Evolutionary conservation across 2,113 vertebrate genomes (phyloP).

Genomic region (Carassius auratus): DNA sequence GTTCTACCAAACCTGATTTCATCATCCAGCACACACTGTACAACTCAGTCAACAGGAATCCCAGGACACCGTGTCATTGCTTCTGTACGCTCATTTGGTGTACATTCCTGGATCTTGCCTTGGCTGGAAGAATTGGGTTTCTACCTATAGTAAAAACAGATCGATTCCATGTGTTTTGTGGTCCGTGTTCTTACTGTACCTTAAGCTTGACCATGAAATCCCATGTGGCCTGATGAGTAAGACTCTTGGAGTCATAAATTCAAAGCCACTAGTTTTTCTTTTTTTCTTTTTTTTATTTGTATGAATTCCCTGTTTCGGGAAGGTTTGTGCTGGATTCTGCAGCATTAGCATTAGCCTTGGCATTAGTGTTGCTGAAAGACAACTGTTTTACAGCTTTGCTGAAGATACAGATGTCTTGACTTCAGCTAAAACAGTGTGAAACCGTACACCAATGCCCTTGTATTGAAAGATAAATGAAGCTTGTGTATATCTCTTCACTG

Average conservation of each 20-base stretch:
- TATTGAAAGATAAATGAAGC: constrained; percentile 50
- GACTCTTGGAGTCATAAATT: not conserved
- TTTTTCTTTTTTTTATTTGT: too few species aligned
- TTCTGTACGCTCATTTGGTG: constrained; percentile 44
- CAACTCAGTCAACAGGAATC: constrained; percentile 54
- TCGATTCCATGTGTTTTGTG: constrained; percentile 72
- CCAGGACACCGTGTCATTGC: constrained; percentile 56
- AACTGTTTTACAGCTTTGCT: not conserved
- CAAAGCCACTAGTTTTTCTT: too few species aligned
- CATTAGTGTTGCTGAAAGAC: constrained; percentile 38
- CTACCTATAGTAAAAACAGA: constrained; percentile 71
- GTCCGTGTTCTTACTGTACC: constrained; percentile 45
- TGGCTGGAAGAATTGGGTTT: constrained; percentile 65
- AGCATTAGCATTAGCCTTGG: not conserved
- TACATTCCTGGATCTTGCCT: constrained; percentile 58
- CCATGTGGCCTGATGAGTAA: constrained; percentile 32
- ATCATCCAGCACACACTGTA: constrained; percentile 26
- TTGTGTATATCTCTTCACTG: constrained; percentile 50
- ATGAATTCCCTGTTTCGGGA: not conserved
- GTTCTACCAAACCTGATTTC: not conserved
- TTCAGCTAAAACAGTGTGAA: not conserved
- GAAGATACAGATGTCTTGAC: not conserved
- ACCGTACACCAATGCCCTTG: not conserved
- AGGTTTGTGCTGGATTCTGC: not conserved
- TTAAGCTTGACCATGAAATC: constrained; percentile 41